These are phyloP conservation scores for Rhopalosiphum maidis DNA, from an alignment of 1,140 invertebrate genomes.

Conservation along the genomic window DNA sequence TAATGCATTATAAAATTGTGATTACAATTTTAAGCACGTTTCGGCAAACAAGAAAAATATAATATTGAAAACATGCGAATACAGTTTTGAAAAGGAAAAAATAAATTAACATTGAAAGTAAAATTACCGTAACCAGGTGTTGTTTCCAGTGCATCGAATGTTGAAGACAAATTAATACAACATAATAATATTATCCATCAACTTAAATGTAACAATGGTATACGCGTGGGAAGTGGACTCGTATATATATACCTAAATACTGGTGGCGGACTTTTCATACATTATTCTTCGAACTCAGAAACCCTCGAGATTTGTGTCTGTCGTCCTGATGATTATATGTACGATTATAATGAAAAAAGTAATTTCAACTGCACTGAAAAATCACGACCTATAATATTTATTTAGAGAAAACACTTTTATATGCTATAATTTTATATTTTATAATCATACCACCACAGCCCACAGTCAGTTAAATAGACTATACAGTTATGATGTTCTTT, in stretches of 20 bases:
- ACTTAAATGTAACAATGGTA: not conserved
- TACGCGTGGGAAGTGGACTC: not conserved
- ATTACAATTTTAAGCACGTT: not conserved
- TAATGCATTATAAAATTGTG: not conserved
- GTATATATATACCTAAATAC: not conserved
- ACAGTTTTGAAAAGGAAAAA: not conserved
- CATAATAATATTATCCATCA: not conserved
- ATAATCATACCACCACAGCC: not conserved
- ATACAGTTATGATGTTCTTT: not conserved
- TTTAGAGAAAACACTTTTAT: not conserved
- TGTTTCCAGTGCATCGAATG: not conserved
- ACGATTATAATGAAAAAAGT: not conserved
- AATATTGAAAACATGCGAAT: not conserved
- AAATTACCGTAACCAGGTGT: not conserved
- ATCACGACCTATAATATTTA: not conserved
- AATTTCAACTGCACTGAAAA: not conserved
- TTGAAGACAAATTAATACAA: not conserved
- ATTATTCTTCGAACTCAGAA: conserved; percentile 30
- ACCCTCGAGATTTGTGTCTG: not conserved
- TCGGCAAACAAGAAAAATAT: not conserved
- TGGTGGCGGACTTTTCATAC: not conserved
- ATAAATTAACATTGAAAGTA: not conserved
- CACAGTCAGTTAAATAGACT: not conserved
- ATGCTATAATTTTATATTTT: not conserved
- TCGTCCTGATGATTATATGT: not conserved